phyloP scores from a whole-genome alignment of 2,113 vertebrate species.

The Phycodurus eques region DNA sequence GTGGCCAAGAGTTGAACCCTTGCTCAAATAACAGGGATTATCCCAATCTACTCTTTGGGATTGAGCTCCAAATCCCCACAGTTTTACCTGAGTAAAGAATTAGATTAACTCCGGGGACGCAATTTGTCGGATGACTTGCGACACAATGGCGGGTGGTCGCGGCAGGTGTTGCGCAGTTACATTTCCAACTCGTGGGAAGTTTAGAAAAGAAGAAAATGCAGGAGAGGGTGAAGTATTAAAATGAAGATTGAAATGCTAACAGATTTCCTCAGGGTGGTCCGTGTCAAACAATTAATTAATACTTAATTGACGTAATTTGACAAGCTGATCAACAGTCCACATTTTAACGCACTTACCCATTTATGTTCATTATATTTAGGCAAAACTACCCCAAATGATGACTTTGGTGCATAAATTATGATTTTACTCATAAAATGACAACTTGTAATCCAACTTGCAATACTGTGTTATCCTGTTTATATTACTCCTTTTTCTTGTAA shows the following conservation, averaged over 20 bases:
- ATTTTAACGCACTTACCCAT: no score
- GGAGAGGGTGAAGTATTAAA: neutral
- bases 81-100: constrained; percentile 34
- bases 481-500: no score
- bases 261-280: neutral
- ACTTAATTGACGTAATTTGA: no score
- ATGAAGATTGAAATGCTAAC: neutral
- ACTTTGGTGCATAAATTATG: no score
- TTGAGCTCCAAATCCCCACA: constrained; percentile 48
- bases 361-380: no score
- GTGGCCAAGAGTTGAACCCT: constrained; percentile 50
- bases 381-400: no score
- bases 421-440: no score
- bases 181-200: neutral
- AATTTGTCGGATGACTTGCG: constrained; percentile 42
- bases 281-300: neutral
- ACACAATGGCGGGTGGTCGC: constrained; percentile 8
- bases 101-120: constrained; percentile 28
- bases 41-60: constrained; percentile 49
- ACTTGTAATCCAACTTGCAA: no score
- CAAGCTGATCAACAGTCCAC: no score
- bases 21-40: constrained; percentile 48
- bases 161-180: constrained; percentile 11
- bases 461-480: no score
- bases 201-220: neutral